A percentile compares a stretch with the other conserved stretches of the same genome.
Evolutionary conservation across 2,113 vertebrate species (phyloP).

Genomic region (Chiloscyllium plagiosum): DNA sequence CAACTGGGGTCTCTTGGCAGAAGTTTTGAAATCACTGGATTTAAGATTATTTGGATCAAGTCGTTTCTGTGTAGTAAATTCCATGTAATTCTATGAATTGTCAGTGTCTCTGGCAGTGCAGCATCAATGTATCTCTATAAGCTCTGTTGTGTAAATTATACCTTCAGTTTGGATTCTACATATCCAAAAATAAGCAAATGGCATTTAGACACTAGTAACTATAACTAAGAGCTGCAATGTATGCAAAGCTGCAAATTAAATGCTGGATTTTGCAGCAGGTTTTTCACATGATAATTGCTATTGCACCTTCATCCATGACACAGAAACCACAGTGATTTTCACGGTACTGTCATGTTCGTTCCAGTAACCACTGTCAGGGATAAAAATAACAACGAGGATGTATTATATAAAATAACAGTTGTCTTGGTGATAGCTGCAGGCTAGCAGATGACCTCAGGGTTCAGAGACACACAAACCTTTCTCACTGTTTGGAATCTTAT

Average conservation of each 20-base stretch:
- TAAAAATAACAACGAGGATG: background rate
- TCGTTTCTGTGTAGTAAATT: background rate
- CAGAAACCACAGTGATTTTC: background rate
- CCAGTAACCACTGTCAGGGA: background rate
- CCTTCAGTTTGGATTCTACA: background rate
- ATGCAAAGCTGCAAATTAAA: constrained; percentile 18
- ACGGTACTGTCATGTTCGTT: constrained; percentile 6
- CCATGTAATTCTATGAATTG: background rate
- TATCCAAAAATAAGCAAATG: background rate
- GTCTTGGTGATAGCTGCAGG: background rate
- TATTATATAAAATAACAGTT: constrained; percentile 22
- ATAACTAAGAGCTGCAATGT: background rate
- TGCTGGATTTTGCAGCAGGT: background rate
- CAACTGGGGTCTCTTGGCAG: too few species aligned
- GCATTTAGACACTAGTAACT: constrained; percentile 9
- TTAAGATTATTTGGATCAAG: background rate
- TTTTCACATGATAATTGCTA: background rate
- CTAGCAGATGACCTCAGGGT: background rate
- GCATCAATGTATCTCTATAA: background rate
- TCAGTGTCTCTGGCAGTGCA: background rate
- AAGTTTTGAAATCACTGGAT: too few species aligned
- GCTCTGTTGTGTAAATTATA: background rate
- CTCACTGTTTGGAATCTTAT: too few species aligned
- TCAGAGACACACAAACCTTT: too few species aligned
- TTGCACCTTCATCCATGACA: constrained; percentile 5